phyloP scores from a whole-genome alignment of 2,888 invertebrate genomes.

The Ligdia adustata region DNA sequence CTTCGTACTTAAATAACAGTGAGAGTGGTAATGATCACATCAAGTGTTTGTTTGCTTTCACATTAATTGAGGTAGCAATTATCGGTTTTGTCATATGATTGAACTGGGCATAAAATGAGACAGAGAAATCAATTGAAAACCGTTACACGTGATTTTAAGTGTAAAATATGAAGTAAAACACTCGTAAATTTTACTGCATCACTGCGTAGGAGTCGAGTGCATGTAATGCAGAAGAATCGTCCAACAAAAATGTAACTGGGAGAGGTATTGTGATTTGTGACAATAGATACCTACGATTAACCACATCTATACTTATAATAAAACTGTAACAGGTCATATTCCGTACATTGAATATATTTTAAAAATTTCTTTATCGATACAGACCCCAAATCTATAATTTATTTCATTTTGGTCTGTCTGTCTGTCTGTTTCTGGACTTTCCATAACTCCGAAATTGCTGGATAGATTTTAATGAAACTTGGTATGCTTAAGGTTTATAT shows the following conservation, averaged over 20 bases:
- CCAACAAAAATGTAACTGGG: constrained; percentile 30
- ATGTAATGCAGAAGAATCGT: constrained; percentile 40
- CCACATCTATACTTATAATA: no score
- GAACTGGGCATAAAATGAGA: constrained; percentile 49
- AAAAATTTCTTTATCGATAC: no score
- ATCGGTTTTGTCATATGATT: constrained; percentile 45
- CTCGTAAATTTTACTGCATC: constrained; percentile 57
- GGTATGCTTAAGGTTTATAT: no score
- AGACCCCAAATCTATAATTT: no score
- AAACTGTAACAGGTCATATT: no score
- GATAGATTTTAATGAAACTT: no score
- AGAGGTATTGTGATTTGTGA: constrained; percentile 34
- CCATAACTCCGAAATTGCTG: no score
- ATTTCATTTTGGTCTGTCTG: no score
- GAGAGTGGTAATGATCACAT: constrained; percentile 18
- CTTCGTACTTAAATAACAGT: no score
- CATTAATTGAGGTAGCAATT: constrained; percentile 21
- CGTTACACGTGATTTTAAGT: constrained; percentile 65
- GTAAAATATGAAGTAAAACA: constrained; percentile 70
- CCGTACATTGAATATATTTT: no score
- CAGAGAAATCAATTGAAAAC: constrained; percentile 54
- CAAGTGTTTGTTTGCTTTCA: constrained; percentile 13
- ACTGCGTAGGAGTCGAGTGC: constrained; percentile 48
- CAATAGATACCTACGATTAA: constrained; percentile 38
- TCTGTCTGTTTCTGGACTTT: no score